Base-by-base conservation (phyloP, 2,888 invertebrate species). In the Mythimna impura region DNA sequence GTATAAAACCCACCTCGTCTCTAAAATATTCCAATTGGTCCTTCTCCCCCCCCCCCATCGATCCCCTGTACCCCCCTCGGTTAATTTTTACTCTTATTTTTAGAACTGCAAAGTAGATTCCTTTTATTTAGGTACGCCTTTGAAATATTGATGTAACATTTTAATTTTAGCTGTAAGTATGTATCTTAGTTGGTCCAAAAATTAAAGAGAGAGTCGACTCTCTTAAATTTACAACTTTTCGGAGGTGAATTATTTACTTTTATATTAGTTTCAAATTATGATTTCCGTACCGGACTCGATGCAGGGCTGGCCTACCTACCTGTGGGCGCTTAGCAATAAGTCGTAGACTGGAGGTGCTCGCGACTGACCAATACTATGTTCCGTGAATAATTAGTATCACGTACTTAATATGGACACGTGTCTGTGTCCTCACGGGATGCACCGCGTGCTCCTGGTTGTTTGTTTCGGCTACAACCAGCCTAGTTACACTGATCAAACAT, bases 111-210 rank as follows among this genome's bases (percentile, higher is more conserved):
- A 55, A 43, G 20, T 47, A 50, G 36, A 55, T 47, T 62, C 25
- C 25, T 62, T 62, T 50, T 61, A 17, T 62, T 57, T 17, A 47
- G 17, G 47, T 47, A 40, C 25, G 61, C 61, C 61, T 62, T 47
- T 47, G 25, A 55, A 72, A 71, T 71, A 55, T 55, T 25, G 61
- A 54, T 71, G 54, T 47, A 3, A 62, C 36, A 47, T 72, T 72
- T 61, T 36, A 47, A 71, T 36, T 14, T 50, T 20, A 7, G 20
- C 30, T 30, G 30, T n/a, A n/a, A n/a, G n/a, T 30, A 30, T 30
- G 30, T 30, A 30, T 30, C 3, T 30, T 30, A 30, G 30, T 30
- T 3, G 30, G 30, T 30, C 30, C 30, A 30, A 30, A 30, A 30
- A 30, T 30, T 30, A 30, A 30, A 30, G 30, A 30, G 3, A 20